Base-by-base conservation (phyloP, 2,888 invertebrate species). In the Athalia cordata region DNA sequence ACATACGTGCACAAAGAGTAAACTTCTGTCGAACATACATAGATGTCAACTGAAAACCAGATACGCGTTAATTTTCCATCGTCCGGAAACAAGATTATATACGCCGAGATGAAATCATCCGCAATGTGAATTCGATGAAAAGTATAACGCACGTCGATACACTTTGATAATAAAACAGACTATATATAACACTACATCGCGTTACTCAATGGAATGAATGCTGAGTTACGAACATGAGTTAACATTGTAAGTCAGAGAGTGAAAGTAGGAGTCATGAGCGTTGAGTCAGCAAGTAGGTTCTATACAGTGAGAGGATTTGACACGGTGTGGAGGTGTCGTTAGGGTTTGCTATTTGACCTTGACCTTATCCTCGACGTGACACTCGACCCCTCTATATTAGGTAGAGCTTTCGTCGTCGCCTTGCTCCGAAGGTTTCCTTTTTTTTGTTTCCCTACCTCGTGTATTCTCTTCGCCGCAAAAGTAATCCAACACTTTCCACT, bases 361-460 rank as follows among this genome's bases (percentile, higher is more conserved):
- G 75, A 75, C 75, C 75, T 75, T 64, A 9, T 29, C 7, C 62
- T 11, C 62, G 59, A 8, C 72, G 72, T 29, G 72, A 59, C 15
- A 72, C 72, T 72, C 72, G 72, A 59, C 72, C 72, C 59, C 72
- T 47, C 72, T 72, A 13, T 59, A 57, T 72, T 45, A 59, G 72
- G 52, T 15, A 59, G 47, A 9, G 29, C 29, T 29, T 29, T 11
- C 13, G 43, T 72, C 47, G 59, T 59, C 59, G 59, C 72, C 59
- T 5, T 59, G 59, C 29, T 29, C 29, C 29, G 29, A 29, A 29
- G 59, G n/a, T 43, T 2, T 68, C 55, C 55, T 70, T 72, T 47
- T 13, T 49, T 66, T n/a, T 66, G n/a, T 55, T 55, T 3, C 55
- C 55, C 9, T 3, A 11, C 29, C 29, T 29, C 29, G 29, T 29